phyloP scores from a whole-genome alignment of 2,797 vertebrate genomes.

The Tympanoctomys barrerae region DNA sequence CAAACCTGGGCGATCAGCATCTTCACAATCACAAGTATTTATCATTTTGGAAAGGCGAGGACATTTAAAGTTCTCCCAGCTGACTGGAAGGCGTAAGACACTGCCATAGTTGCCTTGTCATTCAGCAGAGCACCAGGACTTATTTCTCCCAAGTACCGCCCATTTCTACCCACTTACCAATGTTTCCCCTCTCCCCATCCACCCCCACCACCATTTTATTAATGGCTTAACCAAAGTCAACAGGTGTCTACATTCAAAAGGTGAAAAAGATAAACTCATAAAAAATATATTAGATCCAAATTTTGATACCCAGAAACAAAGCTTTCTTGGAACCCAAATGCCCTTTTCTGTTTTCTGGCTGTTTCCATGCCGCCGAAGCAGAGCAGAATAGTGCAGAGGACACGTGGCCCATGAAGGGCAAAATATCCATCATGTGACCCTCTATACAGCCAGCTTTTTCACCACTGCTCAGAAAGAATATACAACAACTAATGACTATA shows the following conservation, averaged over 20 bases:
- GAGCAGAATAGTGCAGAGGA: background rate
- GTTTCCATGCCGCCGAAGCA: background rate
- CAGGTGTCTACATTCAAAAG: background rate
- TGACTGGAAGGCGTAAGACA: background rate
- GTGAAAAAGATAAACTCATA: background rate
- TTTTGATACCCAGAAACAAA: background rate
- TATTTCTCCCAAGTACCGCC: background rate
- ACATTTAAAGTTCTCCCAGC: background rate
- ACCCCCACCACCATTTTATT: background rate
- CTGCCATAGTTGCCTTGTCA: background rate
- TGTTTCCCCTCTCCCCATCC: background rate
- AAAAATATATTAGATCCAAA: conserved; percentile 29
- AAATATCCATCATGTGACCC: background rate
- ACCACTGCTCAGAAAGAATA: background rate
- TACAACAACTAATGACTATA: background rate
- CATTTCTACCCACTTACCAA: background rate
- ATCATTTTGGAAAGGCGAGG: background rate
- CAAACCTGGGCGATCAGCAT: background rate
- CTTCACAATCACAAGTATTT: background rate
- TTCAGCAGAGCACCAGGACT: background rate
- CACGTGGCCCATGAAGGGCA: background rate
- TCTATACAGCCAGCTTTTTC: background rate
- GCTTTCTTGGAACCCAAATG: background rate
- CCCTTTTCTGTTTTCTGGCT: background rate
- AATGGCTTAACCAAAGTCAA: background rate